A percentile compares a stretch with the other conserved stretches of the same genome.
phyloP scores from a whole-genome alignment of 2,888 invertebrate genomes.

The Spatulosminthurus flaviceps region DNA sequence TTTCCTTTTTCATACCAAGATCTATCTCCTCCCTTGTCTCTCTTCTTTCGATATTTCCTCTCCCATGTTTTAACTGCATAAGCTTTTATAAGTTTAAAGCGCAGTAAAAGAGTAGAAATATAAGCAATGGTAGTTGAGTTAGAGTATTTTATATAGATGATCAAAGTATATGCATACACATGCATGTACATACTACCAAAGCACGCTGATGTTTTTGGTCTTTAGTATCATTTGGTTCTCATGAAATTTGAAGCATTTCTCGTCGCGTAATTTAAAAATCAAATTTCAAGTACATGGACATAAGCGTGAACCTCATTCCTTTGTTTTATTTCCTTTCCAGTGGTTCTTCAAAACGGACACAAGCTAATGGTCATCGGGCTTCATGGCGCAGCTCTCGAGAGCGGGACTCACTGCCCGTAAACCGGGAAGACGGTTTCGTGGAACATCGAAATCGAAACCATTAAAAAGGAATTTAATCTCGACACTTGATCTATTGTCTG shows the following conservation, averaged over 20 bases:
- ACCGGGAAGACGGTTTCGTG: background rate
- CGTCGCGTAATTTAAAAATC: background rate
- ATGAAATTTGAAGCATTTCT: background rate
- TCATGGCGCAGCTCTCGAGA: background rate
- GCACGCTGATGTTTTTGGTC: background rate
- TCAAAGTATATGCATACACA: too few species aligned
- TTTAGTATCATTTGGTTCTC: background rate
- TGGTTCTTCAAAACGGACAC: background rate
- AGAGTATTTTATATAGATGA: too few species aligned
- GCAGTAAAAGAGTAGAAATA: too few species aligned
- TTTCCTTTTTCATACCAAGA: too few species aligned
- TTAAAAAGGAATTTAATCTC: conserved; percentile 29
- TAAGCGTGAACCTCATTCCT: background rate
- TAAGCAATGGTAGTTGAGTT: too few species aligned
- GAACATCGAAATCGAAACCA: background rate
- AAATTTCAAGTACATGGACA: background rate
- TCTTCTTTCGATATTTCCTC: too few species aligned
- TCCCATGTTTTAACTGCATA: too few species aligned
- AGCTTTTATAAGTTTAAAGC: too few species aligned
- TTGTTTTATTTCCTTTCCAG: background rate
- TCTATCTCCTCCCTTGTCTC: too few species aligned
- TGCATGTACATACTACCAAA: too few species aligned
- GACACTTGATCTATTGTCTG: conserved; percentile 37
- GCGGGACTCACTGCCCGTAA: background rate
- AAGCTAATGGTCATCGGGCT: background rate